Base-by-base conservation (phyloP, 2,113 vertebrate species). In the Trogon surrucura region DNA sequence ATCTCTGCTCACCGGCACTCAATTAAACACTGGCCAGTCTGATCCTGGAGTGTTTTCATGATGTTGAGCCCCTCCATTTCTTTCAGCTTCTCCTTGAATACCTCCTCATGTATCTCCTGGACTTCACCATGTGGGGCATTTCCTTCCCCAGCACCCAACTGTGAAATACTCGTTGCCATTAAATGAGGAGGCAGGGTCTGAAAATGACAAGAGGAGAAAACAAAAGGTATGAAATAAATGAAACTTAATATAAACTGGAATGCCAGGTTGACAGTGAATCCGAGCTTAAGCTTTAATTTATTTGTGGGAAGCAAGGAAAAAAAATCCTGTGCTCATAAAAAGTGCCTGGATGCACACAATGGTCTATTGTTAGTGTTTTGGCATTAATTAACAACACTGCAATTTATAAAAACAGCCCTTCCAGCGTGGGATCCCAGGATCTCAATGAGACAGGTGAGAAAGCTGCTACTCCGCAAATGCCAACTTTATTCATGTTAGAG, bases 21-120 rank as follows among this genome's bases (percentile, higher is more conserved):
- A 0, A 98, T 96, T 96, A 99, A 98, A 98, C 98, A 99, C 86
- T 97, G 98, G 16, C 98, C 91, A n/a, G 99, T 98, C 97, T 99
- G 97, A 19, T 98, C 97, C 80, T 98, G 98, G 10, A 99, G 97
- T 3, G 85, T 97, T 85, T 98, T 97, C 92, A 95, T 97, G 81
- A 98, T 98, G 91, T 98, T 80, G 0, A 92, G 44, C 4, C 98
- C 98, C 34, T 99, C 98, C 3, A 65, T 51, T 50, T 82, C 20
- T 41, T 22, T 91, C 92, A 99, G 97, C 34, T 97, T 84, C 1
- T 97, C 82, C 95, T 98, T 98, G 21, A 38, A 84, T 3, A 89
- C 50, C 11, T 92, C 84, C 13, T 98, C 97, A 0, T 97, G 88
- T 64, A 90, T 93, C 6, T 91, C 30, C 89, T 97, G 98, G 51